phyloP scores from a whole-genome alignment of 2,797 vertebrate species.

The Manis pentadactyla region DNA sequence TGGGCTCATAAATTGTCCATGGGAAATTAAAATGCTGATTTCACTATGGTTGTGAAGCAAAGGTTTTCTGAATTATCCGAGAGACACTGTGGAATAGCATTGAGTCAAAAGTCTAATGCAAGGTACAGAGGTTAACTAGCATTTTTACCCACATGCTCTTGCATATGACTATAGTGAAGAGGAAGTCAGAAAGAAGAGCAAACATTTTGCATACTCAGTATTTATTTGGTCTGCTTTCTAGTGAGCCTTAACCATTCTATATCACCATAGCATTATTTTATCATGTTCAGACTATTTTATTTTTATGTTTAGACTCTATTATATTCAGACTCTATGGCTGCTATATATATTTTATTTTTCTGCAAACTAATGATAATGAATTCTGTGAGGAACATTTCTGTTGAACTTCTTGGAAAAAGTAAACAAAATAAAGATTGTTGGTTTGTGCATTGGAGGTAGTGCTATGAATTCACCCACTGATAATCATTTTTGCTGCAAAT shows the following conservation, averaged over 20 bases:
- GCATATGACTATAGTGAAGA: neutral
- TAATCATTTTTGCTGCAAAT: neutral
- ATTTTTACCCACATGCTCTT: neutral
- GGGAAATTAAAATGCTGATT: constrained; percentile 31
- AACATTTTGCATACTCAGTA: neutral
- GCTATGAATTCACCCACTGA: neutral
- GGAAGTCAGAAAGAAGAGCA: neutral
- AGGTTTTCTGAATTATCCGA: constrained; percentile 26
- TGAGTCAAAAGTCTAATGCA: neutral
- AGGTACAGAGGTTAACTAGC: constrained; percentile 3
- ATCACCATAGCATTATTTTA: neutral
- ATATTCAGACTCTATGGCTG: neutral
- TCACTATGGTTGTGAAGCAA: neutral
- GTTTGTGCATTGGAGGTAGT: neutral
- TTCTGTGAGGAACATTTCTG: neutral
- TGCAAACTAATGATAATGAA: neutral
- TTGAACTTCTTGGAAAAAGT: neutral
- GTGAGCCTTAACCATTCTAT: neutral
- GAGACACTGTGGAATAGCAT: neutral
- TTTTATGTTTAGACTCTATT: neutral
- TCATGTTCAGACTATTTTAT: neutral
- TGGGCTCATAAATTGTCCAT: neutral
- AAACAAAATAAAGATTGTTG: neutral
- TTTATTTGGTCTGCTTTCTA: neutral
- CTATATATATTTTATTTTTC: neutral